Evolutionary conservation across 2,888 invertebrate genomes (phyloP).

Genomic region (Hyposoter dolosus): DNA sequence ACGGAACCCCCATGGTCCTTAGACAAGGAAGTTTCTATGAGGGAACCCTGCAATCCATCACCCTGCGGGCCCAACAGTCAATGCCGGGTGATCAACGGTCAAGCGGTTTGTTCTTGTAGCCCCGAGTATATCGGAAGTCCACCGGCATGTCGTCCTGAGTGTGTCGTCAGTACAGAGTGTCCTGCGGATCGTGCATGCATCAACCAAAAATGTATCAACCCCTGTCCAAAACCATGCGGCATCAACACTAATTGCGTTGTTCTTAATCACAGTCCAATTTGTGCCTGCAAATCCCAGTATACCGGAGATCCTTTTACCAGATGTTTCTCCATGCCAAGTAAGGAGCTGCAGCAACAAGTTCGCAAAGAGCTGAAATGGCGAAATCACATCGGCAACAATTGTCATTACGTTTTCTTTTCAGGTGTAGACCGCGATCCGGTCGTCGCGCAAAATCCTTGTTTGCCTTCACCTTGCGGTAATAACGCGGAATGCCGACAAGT

Average conservation of each 20-base stretch:
- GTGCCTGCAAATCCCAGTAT: constrained; percentile 83
- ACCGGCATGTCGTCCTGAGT: constrained; percentile 83
- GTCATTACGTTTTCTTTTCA: constrained; percentile 65
- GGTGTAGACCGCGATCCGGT: constrained; percentile 65
- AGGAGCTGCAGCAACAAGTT: not conserved
- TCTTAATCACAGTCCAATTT: constrained; percentile 85
- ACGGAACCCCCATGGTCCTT: constrained; percentile 38
- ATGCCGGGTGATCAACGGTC: constrained; percentile 83
- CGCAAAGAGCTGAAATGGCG: not conserved
- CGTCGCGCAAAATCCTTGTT: constrained; percentile 80
- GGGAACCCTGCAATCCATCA: constrained; percentile 65
- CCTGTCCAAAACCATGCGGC: constrained; percentile 83
- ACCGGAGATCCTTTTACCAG: constrained; percentile 81
- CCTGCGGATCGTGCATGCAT: constrained; percentile 83
- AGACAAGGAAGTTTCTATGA: constrained; percentile 41
- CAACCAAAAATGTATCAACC: constrained; percentile 83
- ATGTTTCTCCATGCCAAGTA: constrained; percentile 67
- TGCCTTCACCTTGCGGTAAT: constrained; percentile 87
- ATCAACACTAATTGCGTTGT: constrained; percentile 84
- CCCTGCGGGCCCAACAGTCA: constrained; percentile 86
- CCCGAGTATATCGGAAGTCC: constrained; percentile 81
- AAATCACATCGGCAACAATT: not conserved
- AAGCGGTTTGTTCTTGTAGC: constrained; percentile 83
- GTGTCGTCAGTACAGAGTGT: constrained; percentile 84
- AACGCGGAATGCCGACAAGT: constrained; percentile 89